Conservation (phyloP, 53 echinoderm and acorn worm genomes). For the Antedon mediterranea region DNA sequence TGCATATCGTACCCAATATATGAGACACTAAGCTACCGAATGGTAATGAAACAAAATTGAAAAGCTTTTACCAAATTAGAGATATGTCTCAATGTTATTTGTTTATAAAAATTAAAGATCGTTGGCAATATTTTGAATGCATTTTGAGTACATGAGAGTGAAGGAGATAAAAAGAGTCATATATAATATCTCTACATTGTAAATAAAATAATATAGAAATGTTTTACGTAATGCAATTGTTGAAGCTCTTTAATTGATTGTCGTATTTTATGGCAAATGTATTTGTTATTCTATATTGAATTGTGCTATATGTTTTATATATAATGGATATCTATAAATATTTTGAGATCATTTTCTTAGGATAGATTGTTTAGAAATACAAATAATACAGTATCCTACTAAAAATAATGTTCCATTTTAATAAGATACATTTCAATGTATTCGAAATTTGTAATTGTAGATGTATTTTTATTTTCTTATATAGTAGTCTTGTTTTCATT, state of each 20-base stretch:
- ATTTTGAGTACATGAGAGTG: neutral
- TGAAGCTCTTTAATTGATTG: neutral
- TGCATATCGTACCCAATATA: too few species aligned
- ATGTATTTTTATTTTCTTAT: too few species aligned
- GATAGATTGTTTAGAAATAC: too few species aligned
- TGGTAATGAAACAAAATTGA: neutral
- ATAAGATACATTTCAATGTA: too few species aligned
- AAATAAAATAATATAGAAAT: neutral
- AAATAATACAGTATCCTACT: too few species aligned
- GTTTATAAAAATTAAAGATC: neutral
- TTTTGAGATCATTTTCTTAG: too few species aligned
- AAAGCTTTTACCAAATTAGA: constrained; percentile 1
- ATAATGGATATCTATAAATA: too few species aligned
- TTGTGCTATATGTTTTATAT: too few species aligned
- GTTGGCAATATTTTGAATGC: neutral
- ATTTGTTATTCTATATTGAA: neutral
- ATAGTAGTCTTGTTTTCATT: too few species aligned
- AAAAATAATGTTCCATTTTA: too few species aligned
- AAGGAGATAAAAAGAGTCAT: neutral
- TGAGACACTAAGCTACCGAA: neutral
- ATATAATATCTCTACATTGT: neutral
- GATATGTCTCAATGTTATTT: neutral
- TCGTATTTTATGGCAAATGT: neutral
- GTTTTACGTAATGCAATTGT: neutral
- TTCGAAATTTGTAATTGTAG: too few species aligned